Conservation (phyloP, 2,888 invertebrate species). For the Frankliniella intonsa region DNA sequence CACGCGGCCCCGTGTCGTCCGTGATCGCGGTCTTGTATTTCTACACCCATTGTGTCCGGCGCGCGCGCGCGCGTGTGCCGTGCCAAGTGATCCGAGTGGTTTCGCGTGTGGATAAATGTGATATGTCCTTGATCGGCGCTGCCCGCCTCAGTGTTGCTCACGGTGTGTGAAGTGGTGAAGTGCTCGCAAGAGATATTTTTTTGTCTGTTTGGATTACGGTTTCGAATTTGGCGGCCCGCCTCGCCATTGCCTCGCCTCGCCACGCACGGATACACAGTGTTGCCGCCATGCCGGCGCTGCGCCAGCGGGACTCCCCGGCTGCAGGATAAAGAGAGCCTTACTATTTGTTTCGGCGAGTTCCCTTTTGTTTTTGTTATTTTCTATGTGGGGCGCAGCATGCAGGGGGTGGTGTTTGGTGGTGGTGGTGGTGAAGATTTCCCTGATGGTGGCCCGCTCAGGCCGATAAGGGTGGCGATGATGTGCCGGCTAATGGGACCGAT, state of each 20-base stretch:
- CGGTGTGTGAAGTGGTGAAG: not conserved
- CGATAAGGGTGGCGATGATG: too few species aligned
- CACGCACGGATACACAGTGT: not conserved
- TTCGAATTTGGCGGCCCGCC: not conserved
- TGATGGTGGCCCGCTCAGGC: too few species aligned
- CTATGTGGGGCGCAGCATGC: too few species aligned
- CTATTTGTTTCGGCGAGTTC: too few species aligned
- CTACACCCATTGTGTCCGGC: not conserved
- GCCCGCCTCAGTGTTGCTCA: not conserved
- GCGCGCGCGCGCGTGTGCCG: not conserved
- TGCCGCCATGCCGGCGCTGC: not conserved
- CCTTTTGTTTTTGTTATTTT: too few species aligned
- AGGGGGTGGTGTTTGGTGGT: too few species aligned
- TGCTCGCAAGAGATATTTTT: not conserved
- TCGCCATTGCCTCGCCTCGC: not conserved
- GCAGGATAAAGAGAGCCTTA: too few species aligned
- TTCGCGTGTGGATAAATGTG: not conserved
- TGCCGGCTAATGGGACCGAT: too few species aligned
- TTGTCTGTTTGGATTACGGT: not conserved
- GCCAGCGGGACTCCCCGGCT: too few species aligned
- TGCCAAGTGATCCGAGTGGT: not conserved
- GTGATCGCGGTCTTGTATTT: too few species aligned
- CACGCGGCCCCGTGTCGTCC: too few species aligned
- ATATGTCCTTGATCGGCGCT: not conserved
- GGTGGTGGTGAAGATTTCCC: too few species aligned